Percentiles rank a stretch among this genome's conserved stretches.
Evolutionary conservation across 2,888 invertebrate species (phyloP).

Genomic region (Perithous albicinctus): DNA sequence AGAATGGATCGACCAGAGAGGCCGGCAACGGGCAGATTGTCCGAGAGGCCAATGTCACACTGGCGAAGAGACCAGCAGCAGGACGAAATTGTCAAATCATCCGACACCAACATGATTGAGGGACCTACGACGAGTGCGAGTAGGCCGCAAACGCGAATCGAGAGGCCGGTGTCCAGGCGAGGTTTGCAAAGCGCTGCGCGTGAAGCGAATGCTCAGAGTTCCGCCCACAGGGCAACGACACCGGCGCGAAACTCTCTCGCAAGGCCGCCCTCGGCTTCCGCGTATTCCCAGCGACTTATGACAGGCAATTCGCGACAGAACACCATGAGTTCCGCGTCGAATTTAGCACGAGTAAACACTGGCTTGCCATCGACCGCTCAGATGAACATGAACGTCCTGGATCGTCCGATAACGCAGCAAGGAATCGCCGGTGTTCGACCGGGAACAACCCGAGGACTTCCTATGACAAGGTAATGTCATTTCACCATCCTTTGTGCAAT

Average conservation of each 20-base stretch:
- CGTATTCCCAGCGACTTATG: constrained; percentile 72
- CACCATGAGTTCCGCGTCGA: constrained; percentile 67
- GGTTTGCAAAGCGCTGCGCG: constrained; percentile 76
- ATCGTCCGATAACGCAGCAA: constrained; percentile 93
- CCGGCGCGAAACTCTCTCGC: constrained; percentile 74
- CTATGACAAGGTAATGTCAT: constrained; percentile 77
- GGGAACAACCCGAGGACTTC: constrained; percentile 86
- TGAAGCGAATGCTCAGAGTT: constrained; percentile 59
- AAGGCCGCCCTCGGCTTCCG: constrained; percentile 78
- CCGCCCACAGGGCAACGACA: constrained; percentile 73
- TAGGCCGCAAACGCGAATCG: constrained; percentile 71
- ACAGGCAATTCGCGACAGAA: constrained; percentile 72
- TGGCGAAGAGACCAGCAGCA: constrained; percentile 72
- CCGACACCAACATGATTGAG: constrained; percentile 46
- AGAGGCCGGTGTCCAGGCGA: constrained; percentile 79
- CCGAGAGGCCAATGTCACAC: constrained; percentile 75
- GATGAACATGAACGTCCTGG: constrained; percentile 85
- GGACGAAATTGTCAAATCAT: constrained; percentile 3
- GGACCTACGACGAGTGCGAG: constrained; percentile 66
- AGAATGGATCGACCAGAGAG: constrained; percentile 69
- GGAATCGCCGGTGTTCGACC: constrained; percentile 91
- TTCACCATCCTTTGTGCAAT: background rate
- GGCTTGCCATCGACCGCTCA: constrained; percentile 74
- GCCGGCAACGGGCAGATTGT: constrained; percentile 61
- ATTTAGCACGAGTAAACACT: constrained; percentile 70